Evolutionary conservation across 2,113 vertebrate species (phyloP), one percentile per base, ranked within the genome.

Genomic region (Lanius collurio): DNA sequence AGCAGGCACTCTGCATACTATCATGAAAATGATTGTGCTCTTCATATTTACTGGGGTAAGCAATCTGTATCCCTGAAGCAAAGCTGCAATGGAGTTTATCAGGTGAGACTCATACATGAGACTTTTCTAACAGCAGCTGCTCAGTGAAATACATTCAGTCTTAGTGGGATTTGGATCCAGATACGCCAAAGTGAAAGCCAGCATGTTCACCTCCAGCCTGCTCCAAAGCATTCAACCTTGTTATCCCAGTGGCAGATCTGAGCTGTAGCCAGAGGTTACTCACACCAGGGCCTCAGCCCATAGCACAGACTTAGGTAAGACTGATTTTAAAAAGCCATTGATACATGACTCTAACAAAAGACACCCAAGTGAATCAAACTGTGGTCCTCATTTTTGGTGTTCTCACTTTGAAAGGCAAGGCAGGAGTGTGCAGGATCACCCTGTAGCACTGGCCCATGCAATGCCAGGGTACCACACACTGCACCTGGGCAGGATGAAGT

Each of bases 241-340:
- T 26, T 30, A 44, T 1, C 9, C 12, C 16, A 23, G 26, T 5
- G 41, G 35, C 5, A 1, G 10, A 80, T n/a, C 67, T 27, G 39
- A 87, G 76, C 71, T 50, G 27, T 9, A 68, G 27, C 59, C 46
- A 46, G 28, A 22, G 20, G 37, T 68, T 57, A 28, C 39, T 30
- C 35, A 70, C 23, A 56, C 21, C 76, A 80, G 55, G 59, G 28
- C 15, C 22, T 15, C 35, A 74, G 33, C 23, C 26, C 35, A 37
- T 0, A 21, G 50, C 52, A 52, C n/a, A 69, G 22, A 47, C 19
- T 39, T 33, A 37, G 0, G 0, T 17, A 53, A 74, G 37, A 41
- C 46, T 14, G 19, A 57, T 16, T 87, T 64, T 37, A 84, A 64
- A 15, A 53, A 69, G 20, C 41, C n/a, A 49, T 18, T 7, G 6